Conservation (phyloP, 2,888 invertebrate genomes). For the Lasioglossum malachurum region DNA sequence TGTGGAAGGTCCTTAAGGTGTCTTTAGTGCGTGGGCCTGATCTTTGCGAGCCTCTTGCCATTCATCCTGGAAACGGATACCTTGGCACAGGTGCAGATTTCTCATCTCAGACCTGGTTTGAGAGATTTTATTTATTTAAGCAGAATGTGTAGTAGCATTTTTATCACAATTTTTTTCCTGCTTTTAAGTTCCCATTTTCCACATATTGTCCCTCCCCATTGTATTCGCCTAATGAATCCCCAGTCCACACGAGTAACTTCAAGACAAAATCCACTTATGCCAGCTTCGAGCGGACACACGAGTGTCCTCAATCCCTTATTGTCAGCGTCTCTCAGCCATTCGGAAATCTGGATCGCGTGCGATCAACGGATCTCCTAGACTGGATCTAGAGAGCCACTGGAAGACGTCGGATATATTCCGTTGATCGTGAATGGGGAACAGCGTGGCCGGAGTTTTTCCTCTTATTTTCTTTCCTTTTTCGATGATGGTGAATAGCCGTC, state of each 20-base stretch:
- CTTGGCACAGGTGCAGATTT: conserved; percentile 66
- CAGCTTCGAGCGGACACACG: conserved; percentile 1
- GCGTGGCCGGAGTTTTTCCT: conserved; percentile 72
- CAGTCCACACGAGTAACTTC: conserved; percentile 17
- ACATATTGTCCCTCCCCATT: conserved; percentile 1
- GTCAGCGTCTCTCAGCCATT: conserved; percentile 42
- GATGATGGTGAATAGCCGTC: conserved; percentile 73
- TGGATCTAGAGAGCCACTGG: conserved; percentile 55
- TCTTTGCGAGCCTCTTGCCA: conserved; percentile 43
- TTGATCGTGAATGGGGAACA: conserved; percentile 77
- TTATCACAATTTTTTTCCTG: background rate
- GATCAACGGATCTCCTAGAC: background rate
- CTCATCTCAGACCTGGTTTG: background rate
- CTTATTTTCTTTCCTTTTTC: conserved; percentile 64
- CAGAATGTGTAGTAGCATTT: too few relatives aligned
- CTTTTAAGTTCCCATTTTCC: background rate
- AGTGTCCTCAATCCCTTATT: conserved; percentile 26
- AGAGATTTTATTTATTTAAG: too few relatives aligned
- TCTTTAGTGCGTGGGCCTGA: conserved; percentile 52
- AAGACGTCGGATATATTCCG: conserved; percentile 74
- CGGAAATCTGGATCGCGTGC: background rate
- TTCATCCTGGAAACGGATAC: conserved; percentile 71
- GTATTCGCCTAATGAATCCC: conserved; percentile 10
- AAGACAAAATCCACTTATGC: conserved; percentile 45
- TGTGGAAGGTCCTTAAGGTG: conserved; percentile 59